phyloP scores from a whole-genome alignment of 1,140 invertebrate genomes.

The Lepidostoma basale region DNA sequence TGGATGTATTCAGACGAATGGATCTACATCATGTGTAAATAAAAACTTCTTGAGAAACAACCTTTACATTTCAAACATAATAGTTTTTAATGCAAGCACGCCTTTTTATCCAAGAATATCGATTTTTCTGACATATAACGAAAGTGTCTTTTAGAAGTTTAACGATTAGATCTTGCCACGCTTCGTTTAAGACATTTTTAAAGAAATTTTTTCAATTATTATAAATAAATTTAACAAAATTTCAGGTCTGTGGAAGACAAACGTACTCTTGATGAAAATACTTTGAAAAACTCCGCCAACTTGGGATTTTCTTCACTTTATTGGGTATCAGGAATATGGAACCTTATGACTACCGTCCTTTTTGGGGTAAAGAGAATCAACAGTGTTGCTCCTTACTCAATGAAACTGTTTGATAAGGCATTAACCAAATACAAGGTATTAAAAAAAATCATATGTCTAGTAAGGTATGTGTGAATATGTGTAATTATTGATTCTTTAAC shows the following conservation, averaged over 20 bases:
- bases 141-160: no score
- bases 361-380: neutral
- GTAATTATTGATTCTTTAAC: no score
- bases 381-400: neutral
- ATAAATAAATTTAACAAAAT: neutral
- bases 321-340: slow-evolving; percentile 1
- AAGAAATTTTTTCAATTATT: neutral
- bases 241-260: neutral
- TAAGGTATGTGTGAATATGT: neutral
- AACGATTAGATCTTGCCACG: no score
- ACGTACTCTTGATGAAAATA: neutral
- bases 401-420: slow-evolving; percentile 1
- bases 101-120: no score
- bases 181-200: no score
- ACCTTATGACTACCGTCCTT: neutral
- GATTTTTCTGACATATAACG: no score
- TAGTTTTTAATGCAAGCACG: no score
- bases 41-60: no score
- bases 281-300: neutral
- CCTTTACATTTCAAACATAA: no score
- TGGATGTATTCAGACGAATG: no score
- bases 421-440: slow-evolving; percentile 11
- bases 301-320: slow-evolving; percentile 5
- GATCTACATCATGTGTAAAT: no score
- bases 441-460: neutral